These are phyloP conservation scores for Synanceia verrucosa DNA, from an alignment of 2,797 vertebrate genomes.

Conservation along the genomic window DNA sequence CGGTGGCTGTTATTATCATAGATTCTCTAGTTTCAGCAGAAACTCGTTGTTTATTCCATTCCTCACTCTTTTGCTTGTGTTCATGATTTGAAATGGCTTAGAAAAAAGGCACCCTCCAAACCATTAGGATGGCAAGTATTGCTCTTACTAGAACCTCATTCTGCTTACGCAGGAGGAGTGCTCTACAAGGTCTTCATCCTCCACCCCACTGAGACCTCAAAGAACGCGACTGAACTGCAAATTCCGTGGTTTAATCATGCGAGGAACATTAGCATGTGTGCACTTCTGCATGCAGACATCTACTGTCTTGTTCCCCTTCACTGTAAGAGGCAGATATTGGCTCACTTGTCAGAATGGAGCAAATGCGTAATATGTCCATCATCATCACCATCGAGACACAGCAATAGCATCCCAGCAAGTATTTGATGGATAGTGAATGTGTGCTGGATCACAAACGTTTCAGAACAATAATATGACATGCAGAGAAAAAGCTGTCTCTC, in stretches of 20 bases:
- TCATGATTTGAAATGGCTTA: not conserved
- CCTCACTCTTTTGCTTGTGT: not conserved
- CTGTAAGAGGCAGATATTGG: not conserved
- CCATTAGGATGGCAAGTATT: not conserved
- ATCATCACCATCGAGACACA: slow-evolving; percentile 2
- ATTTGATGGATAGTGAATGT: not conserved
- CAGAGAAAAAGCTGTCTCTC: not conserved
- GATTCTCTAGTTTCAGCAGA: not conserved
- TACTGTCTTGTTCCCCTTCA: not conserved
- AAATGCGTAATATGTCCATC: not conserved
- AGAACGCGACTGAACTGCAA: slow-evolving; percentile 23
- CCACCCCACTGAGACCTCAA: slow-evolving; percentile 8
- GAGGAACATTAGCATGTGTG: not conserved
- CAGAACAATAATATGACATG: not conserved
- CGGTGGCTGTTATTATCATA: too few relatives aligned
- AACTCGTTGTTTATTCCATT: not conserved
- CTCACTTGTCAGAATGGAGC: not conserved
- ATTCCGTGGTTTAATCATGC: slow-evolving; percentile 11
- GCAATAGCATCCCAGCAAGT: not conserved
- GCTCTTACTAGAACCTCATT: not conserved
- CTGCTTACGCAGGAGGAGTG: not conserved
- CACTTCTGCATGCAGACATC: slow-evolving; percentile 9
- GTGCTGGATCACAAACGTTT: slow-evolving; percentile 1
- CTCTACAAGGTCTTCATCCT: slow-evolving; percentile 3
- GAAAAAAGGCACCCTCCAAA: not conserved